Evolutionary conservation across 2,888 invertebrate genomes (phyloP), one percentile per base, ranked within the genome.

Genomic region (Scaptomyza caliginosa): DNA sequence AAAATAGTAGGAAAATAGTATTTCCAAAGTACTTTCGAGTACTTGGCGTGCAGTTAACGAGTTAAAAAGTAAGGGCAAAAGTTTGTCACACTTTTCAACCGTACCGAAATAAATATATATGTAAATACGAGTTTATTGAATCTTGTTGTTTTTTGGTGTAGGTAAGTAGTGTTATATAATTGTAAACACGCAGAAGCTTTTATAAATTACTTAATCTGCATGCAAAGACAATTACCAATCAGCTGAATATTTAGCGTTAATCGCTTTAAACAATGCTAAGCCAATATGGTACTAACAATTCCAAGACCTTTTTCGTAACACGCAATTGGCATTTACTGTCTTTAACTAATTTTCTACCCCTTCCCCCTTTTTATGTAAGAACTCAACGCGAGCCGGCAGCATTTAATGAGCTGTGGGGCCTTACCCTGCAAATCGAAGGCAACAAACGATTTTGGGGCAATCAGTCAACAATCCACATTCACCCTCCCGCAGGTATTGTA

Each of bases 171-270:
- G 48, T 49, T 40, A 34, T 17, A 30, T 67, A 55, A 60, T 54
- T 69, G 54, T 67, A 26, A 69, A 69, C 50, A 62, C 48, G 40
- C 21, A 8, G 46, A 17, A 46, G 52, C 57, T 39, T 16, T 42
- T 64, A 54, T 46, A 74, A 74, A 74, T 74, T 66, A 74, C 73
- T 74, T 66, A 74, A 74, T 70, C 66, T 66, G 57, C 71, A 69
- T 74, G 75, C 70, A 43, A 56, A 66, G 75, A 70, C 73, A 74
- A 74, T 74, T 74, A 74, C 62, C 65, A 73, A 69, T 73, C 74
- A 74, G 39, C 48, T 39, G 70, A 55, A 62, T 65, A 70, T 69
- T 74, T 65, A 38, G 60, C 73, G 75, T 58, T 73, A 74, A 74
- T 73, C 75, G 73, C 57, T 73, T 74, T 62, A 73, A 74, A 69